Evolutionary conservation across 2,888 invertebrate genomes (phyloP).

Genomic region (Ceratothoa steindachneri): DNA sequence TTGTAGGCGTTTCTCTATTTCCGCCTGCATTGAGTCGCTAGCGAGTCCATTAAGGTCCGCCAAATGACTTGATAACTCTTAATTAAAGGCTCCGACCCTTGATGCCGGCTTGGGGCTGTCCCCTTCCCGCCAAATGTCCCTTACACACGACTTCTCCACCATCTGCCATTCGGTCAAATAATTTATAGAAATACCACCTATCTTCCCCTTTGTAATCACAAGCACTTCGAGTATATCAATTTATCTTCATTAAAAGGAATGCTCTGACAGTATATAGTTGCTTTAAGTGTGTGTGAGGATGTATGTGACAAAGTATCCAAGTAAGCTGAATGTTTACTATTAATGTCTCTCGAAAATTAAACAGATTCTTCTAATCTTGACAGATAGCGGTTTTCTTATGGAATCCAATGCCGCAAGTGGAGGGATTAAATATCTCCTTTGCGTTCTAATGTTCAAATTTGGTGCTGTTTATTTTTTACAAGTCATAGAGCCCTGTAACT

Average conservation of each 20-base stretch:
- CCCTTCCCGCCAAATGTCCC: neutral
- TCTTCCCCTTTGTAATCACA: neutral
- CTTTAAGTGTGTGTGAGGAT: no score
- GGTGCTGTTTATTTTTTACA: no score
- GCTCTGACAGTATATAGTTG: no score
- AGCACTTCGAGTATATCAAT: neutral
- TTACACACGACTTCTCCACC: neutral
- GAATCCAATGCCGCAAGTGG: no score
- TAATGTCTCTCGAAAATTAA: no score
- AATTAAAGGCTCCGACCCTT: neutral
- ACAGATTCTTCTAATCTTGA: no score
- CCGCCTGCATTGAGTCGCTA: neutral
- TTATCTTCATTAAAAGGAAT: neutral
- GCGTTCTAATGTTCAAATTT: no score
- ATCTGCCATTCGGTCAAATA: neutral
- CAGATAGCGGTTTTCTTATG: no score
- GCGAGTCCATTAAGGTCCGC: neutral
- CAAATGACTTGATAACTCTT: neutral
- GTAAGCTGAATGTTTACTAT: no score
- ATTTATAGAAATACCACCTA: neutral
- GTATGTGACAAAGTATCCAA: no score
- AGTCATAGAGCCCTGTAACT: no score
- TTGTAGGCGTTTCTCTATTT: neutral
- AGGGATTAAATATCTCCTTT: no score
- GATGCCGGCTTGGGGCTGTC: neutral